Evolutionary conservation across 2,888 invertebrate species (phyloP), one percentile per base, ranked within the genome.

Genomic region (Yponomeuta cagnagella): DNA sequence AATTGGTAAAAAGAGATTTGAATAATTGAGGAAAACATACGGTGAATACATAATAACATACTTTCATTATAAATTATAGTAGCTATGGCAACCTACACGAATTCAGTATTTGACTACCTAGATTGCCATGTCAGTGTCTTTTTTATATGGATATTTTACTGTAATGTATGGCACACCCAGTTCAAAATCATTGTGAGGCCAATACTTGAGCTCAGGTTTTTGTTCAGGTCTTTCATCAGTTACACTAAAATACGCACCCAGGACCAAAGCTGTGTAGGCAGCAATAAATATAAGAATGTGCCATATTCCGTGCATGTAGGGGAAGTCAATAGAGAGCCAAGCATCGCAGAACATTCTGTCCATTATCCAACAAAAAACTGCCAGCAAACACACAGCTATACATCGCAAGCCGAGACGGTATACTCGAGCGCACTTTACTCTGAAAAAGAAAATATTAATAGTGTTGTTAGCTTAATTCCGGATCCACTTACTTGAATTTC

Each of bases 291-390:
- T 96, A 70, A 96, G 94, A 15, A 97, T 88, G 82, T 97, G 97
- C 97, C 97, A 97, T 30, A 96, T 92, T 12, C 96, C 96, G 82
- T 97, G 97, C 79, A 97, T 93, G 85, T 97, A 97, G 0, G 96
- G 96, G 77, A 97, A 96, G 86, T 95, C 94, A 12, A 96, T 93
- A 15, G 94, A 93, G 1, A 95, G 93, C 96, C 96, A 96, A 30
- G 95, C 94, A 77, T 96, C 95, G 82, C 97, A 97, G 83, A 96
- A 95, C 79, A 96, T 85, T 9, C 96, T 92, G 86, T 96, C 97
- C 78, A 95, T 94, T 63, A 96, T 86, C 97, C 97, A 97, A 81
- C 96, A 96, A 76, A 94, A 92, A 23, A 96, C 94, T 0, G 96
- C 96, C 31, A 96, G 82, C 23, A 94, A 79, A 93, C 95, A 95